Conservation (phyloP, 1,140 invertebrate species). For the Zaprionus kolodkinae region DNA sequence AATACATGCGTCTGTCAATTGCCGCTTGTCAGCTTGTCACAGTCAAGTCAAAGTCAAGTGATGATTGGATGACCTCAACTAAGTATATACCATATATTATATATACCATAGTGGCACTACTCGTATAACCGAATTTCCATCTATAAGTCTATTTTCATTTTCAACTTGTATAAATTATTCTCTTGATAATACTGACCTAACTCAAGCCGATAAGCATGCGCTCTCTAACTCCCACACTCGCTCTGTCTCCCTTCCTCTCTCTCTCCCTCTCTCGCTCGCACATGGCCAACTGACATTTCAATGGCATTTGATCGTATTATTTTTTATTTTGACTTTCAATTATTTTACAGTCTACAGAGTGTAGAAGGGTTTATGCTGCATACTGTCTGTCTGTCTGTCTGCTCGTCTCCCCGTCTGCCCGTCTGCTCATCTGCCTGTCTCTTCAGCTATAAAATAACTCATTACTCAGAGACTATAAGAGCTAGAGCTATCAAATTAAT, state of each 20-base stretch:
- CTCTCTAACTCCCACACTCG: background rate
- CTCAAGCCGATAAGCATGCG: conserved; percentile 19
- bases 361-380: too few relatives aligned
- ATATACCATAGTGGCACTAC: background rate
- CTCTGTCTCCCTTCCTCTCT: background rate
- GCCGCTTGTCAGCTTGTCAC: conserved; percentile 19
- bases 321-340: conserved; percentile 30
- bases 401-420: too few relatives aligned
- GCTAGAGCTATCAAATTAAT: too few relatives aligned
- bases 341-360: conserved; percentile 37
- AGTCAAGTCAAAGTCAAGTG: conserved; percentile 23
- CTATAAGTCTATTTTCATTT: background rate
- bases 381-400: too few relatives aligned
- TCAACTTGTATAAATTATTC: background rate
- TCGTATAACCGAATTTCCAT: background rate
- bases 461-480: too few relatives aligned
- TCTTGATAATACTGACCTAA: conserved; percentile 16
- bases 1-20: conserved; percentile 6
- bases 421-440: too few relatives aligned
- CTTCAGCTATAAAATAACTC: too few relatives aligned
- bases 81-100: too few relatives aligned
- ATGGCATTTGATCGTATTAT: conserved; percentile 41
- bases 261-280: background rate
- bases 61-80: background rate
- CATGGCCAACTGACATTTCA: conserved; percentile 33